Evolutionary conservation across 2,797 vertebrate genomes (phyloP).

Genomic region (Crenichthys baileyi): DNA sequence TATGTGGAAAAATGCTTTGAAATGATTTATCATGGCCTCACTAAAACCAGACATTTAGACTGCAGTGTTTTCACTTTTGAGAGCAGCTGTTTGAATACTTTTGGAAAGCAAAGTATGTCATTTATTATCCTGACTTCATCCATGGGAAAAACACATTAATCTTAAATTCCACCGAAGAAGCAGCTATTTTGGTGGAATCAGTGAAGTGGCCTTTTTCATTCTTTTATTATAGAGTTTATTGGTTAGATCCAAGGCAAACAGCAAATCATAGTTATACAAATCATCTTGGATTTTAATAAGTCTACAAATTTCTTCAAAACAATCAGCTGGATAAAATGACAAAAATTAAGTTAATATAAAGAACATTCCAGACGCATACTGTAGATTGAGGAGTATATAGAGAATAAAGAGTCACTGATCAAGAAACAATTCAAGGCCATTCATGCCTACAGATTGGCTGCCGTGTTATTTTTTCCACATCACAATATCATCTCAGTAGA

Average conservation of each 20-base stretch:
- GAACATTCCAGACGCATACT: conserved; percentile 38
- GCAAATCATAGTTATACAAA: conserved; percentile 41
- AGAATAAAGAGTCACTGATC: conserved; percentile 14
- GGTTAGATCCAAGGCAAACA: conserved; percentile 39
- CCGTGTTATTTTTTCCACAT: conserved; percentile 23
- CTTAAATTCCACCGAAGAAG: neutral
- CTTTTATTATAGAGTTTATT: conserved; percentile 63
- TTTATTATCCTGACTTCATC: too few relatives aligned
- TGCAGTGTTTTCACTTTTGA: too few relatives aligned
- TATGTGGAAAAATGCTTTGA: too few relatives aligned
- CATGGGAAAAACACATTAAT: neutral
- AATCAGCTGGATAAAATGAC: conserved; percentile 15
- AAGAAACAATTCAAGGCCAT: conserved; percentile 27
- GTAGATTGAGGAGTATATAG: conserved; percentile 24
- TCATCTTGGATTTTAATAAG: conserved; percentile 34
- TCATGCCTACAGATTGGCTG: conserved; percentile 27
- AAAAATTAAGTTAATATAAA: conserved; percentile 22
- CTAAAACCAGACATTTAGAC: too few relatives aligned
- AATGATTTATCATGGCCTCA: too few relatives aligned
- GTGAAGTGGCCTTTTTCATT: neutral
- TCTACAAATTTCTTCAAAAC: conserved; percentile 15
- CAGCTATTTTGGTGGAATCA: neutral
- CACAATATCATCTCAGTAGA: conserved; percentile 4
- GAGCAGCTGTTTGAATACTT: too few relatives aligned
- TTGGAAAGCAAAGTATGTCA: too few relatives aligned